Evolutionary conservation across 1,140 invertebrate species (phyloP).

Genomic region (Delia radicum): DNA sequence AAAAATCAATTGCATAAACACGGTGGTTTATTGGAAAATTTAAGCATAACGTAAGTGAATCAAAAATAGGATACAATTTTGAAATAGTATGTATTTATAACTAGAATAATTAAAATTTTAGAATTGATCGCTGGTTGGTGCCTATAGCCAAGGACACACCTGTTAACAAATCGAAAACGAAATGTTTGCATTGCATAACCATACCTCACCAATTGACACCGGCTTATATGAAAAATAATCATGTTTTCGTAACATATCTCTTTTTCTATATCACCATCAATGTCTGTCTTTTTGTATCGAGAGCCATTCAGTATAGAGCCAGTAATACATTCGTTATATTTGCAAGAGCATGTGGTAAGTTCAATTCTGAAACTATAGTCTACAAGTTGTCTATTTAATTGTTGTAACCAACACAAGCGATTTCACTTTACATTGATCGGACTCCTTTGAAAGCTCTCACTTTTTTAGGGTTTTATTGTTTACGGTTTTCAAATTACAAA

Average conservation of each 20-base stretch:
- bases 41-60: constrained; percentile 79
- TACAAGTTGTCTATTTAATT: too few species aligned
- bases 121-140: constrained; percentile 83
- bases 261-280: constrained; percentile 72
- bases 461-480: too few species aligned
- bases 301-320: constrained; percentile 71
- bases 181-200: constrained; percentile 33
- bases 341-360: constrained; percentile 83
- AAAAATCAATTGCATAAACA: constrained; percentile 85
- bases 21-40: constrained; percentile 83
- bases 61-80: not conserved
- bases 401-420: too few species aligned
- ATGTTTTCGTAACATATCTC: constrained; percentile 78
- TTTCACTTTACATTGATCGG: too few species aligned
- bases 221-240: constrained; percentile 87
- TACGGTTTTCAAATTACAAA: not conserved
- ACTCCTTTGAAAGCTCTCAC: too few species aligned
- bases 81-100: not conserved
- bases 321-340: constrained; percentile 75
- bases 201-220: constrained; percentile 75
- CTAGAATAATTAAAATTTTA: constrained; percentile 51
- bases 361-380: too few species aligned
- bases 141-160: constrained; percentile 60
- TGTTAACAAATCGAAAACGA: constrained; percentile 23
- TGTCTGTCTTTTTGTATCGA: constrained; percentile 71